Conservation (phyloP, 2,888 invertebrate genomes). For the Nipponacmea schrenckii region DNA sequence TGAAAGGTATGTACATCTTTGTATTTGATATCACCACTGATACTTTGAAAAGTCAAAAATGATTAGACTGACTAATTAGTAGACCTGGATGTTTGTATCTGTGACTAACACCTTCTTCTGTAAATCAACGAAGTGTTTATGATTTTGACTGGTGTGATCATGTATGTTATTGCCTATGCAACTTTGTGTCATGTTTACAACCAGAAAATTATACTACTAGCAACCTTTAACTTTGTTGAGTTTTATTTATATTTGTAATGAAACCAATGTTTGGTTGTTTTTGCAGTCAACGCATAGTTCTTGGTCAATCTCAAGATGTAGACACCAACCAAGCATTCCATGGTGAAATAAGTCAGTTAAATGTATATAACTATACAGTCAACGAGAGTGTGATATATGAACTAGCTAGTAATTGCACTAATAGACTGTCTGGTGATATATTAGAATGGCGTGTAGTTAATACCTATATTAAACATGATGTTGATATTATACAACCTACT, state of each 20-base stretch:
- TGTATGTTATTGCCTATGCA: no score
- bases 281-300: slow-evolving; percentile 21
- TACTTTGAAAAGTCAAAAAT: neutral
- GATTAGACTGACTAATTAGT: neutral
- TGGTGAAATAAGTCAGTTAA: slow-evolving; percentile 49
- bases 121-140: no score
- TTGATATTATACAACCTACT: slow-evolving; percentile 38
- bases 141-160: no score
- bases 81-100: no score
- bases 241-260: no score
- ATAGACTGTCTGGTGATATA: slow-evolving; percentile 34
- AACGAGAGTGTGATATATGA: slow-evolving; percentile 19
- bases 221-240: no score
- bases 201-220: no score
- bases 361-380: slow-evolving; percentile 38
- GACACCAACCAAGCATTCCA: slow-evolving; percentile 30
- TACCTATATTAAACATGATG: slow-evolving; percentile 31
- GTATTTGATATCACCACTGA: neutral
- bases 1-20: slow-evolving; percentile 20
- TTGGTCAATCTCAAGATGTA: slow-evolving; percentile 23
- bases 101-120: no score
- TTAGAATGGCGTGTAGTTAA: slow-evolving; percentile 47
- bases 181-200: no score
- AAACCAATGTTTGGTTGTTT: neutral
- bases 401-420: slow-evolving; percentile 34